Evolutionary conservation across 2,888 invertebrate species (phyloP), one percentile per base, ranked within the genome.

Genomic region (Beris chalybata): DNA sequence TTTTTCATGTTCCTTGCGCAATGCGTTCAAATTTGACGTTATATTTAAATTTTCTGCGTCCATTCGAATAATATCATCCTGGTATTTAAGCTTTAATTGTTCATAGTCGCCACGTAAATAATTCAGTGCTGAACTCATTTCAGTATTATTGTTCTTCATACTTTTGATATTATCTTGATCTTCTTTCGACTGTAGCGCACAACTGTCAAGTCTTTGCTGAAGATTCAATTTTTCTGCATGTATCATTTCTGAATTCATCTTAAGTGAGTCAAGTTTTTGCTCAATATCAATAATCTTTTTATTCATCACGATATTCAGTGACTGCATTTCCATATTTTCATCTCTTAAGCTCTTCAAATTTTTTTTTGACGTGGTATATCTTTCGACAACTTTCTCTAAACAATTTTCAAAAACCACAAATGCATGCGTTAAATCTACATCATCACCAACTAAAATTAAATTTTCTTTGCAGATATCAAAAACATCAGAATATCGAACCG

Each of bases 381-480:
- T 71, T 9, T 66, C 55, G 13, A 71, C 64, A n/a, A 76, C 69
- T 56, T 71, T 71, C 6, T 75, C 70, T 5, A 76, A 69, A 66
- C 72, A 75, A 54, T 71, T 72, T n/a, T 72, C 71, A 57, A 75
- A 74, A 11, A 74, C 66, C 13, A 69, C 52, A 54, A 76, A 72
- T 57, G 68, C 72, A 50, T 73, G 71, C 3, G 70, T 31, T 7
- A 72, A 68, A 3, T 66, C 68, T 7, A 29, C 22, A 9, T 71
- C 72, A 1, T 71, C 64, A 32, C 5, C 7, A 7, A 70, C 66
- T 38, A 70, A 55, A 3, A 69, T 56, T 12, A 70, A 30, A 65
- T 71, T 71, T 31, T 72, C 71, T 59, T 70, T 65, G n/a, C 69
- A 67, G 6, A 69, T 68, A 38, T 72, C 71, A 64, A 73, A 73